Evolutionary conservation across 2,888 invertebrate genomes (phyloP).

Genomic region (Ommatoiulus sabulosus): DNA sequence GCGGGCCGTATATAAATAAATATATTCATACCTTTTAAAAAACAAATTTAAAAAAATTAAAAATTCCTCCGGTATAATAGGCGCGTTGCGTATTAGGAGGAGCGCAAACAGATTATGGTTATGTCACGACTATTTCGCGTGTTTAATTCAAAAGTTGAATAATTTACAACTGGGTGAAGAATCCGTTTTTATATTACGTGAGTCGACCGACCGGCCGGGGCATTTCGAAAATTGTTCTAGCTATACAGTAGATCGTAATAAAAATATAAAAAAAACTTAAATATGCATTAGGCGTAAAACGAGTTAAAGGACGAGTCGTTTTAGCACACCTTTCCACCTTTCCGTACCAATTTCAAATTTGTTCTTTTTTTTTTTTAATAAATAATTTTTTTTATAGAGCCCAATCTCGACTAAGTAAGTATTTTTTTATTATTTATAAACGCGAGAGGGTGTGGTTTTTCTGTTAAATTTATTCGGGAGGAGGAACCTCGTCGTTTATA

Average conservation of each 20-base stretch:
- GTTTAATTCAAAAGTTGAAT: constrained; percentile 7
- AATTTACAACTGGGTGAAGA: constrained; percentile 17
- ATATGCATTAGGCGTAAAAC: constrained; percentile 5
- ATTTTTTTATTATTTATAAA: neutral
- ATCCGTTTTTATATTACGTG: neutral
- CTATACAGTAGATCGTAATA: neutral
- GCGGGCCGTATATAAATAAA: neutral
- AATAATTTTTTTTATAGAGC: neutral
- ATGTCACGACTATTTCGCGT: constrained; percentile 26
- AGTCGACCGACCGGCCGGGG: too few species aligned
- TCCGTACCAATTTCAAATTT: neutral
- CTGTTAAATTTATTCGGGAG: neutral
- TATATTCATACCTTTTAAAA: neutral
- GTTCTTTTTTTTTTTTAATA: neutral
- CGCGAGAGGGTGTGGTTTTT: neutral
- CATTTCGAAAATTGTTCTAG: neutral
- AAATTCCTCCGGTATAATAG: neutral
- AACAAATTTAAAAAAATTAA: neutral
- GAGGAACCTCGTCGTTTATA: too few species aligned
- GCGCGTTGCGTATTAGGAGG: neutral
- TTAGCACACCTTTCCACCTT: neutral
- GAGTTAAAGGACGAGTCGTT: neutral
- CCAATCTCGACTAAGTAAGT: neutral
- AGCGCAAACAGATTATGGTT: constrained; percentile 2
- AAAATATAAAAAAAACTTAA: neutral